Evolutionary conservation across 2,888 invertebrate species (phyloP).

Genomic region (Eupeodes luniger): DNA sequence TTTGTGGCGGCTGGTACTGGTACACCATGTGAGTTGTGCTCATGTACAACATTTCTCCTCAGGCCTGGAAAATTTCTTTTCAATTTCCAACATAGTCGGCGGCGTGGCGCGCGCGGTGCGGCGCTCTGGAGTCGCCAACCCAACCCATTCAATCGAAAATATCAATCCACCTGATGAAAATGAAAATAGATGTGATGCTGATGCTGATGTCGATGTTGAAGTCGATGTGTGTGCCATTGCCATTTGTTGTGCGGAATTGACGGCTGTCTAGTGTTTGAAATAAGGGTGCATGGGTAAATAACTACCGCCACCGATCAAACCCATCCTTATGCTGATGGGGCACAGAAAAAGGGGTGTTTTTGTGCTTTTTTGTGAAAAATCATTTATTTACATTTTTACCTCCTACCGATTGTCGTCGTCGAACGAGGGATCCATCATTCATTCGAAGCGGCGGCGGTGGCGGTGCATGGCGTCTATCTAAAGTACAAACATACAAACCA

Average conservation of each 20-base stretch:
- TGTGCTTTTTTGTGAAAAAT: constrained; percentile 39
- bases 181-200: constrained; percentile 77
- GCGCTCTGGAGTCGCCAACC: constrained; percentile 17
- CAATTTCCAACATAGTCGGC: constrained; percentile 51
- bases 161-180: constrained; percentile 78
- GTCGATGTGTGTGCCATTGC: constrained; percentile 50
- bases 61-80: constrained; percentile 64
- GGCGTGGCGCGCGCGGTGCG: not conserved
- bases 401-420: constrained; percentile 33
- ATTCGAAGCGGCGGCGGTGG: not conserved
- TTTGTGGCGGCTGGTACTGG: constrained; percentile 55
- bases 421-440: constrained; percentile 34
- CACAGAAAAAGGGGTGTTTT: constrained; percentile 56
- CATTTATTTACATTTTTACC: constrained; percentile 73
- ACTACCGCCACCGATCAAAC: constrained; percentile 52
- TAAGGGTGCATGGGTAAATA: constrained; percentile 74
- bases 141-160: constrained; percentile 74
- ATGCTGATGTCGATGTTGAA: constrained; percentile 61
- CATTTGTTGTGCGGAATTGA: constrained; percentile 75
- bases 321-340: constrained; percentile 29
- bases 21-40: constrained; percentile 61
- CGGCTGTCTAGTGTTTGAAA: constrained; percentile 72
- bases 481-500: not conserved
- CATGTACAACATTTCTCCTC: constrained; percentile 47
- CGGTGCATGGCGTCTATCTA: too few relatives aligned